Evolutionary conservation across 1,140 invertebrate genomes (phyloP).

Genomic region (Mya arenaria): DNA sequence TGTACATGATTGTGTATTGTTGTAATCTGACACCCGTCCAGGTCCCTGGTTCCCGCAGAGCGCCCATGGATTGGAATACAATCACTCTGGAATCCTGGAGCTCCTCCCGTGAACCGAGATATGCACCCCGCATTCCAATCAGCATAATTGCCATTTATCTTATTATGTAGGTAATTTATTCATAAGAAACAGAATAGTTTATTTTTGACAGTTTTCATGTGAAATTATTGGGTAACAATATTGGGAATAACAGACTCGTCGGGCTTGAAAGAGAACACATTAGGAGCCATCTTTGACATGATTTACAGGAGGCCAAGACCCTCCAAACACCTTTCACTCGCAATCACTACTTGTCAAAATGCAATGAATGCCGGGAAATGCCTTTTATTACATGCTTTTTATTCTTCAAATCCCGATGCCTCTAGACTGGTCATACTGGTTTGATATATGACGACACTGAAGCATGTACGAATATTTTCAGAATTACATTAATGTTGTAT

Average conservation of each 20-base stretch:
- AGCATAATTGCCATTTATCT: background rate
- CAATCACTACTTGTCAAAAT: too few species aligned
- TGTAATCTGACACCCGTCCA: background rate
- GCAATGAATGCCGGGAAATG: too few species aligned
- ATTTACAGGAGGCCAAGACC: background rate
- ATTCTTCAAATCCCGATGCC: too few species aligned
- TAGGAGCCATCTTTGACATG: background rate
- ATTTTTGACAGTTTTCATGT: background rate
- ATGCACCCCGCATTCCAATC: background rate
- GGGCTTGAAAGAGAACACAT: background rate
- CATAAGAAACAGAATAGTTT: background rate
- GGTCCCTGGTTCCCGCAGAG: background rate
- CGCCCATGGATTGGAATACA: too few species aligned
- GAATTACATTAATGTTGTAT: too few species aligned
- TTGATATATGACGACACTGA: too few species aligned
- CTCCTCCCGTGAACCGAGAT: too few species aligned
- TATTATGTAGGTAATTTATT: background rate
- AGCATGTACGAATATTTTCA: too few species aligned
- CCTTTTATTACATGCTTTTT: too few species aligned
- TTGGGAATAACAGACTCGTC: background rate
- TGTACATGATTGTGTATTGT: background rate
- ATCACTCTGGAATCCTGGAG: too few species aligned
- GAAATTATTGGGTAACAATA: conserved; percentile 1
- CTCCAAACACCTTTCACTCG: background rate
- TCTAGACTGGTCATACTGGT: too few species aligned